phyloP scores from a whole-genome alignment of 2,888 invertebrate genomes.

The Stenurella melanura region DNA sequence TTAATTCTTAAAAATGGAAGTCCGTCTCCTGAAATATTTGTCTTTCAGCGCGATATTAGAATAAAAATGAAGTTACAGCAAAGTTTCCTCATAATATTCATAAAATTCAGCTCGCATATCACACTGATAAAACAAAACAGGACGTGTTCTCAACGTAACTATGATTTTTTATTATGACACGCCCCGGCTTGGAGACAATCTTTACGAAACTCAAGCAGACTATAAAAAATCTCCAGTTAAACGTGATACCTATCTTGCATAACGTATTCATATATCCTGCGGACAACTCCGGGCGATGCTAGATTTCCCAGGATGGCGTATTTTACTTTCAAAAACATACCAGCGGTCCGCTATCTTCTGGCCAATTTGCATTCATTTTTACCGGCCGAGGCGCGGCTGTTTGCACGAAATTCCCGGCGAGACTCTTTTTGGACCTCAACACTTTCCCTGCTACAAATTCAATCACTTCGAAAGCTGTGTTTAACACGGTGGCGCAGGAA shows the following conservation, averaged over 20 bases:
- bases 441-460: constrained; percentile 38
- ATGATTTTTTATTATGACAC: constrained; percentile 63
- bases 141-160: constrained; percentile 60
- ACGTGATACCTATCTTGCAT: constrained; percentile 64
- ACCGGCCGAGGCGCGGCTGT: constrained; percentile 39
- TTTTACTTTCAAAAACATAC: constrained; percentile 65
- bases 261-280: constrained; percentile 63
- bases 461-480: constrained; percentile 28
- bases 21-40: constrained; percentile 31
- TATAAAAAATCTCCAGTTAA: constrained; percentile 54
- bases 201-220: constrained; percentile 54
- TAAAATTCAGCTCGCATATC: constrained; percentile 63
- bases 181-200: constrained; percentile 50
- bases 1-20: constrained; percentile 7
- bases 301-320: constrained; percentile 66
- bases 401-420: constrained; percentile 43
- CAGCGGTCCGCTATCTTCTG: constrained; percentile 37
- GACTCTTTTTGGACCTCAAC: constrained; percentile 24
- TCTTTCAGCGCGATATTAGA: constrained; percentile 30
- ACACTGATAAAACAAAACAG: constrained; percentile 59
- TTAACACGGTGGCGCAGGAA: not conserved
- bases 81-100: constrained; percentile 34
- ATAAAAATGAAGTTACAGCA: constrained; percentile 35
- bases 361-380: constrained; percentile 64
- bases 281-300: constrained; percentile 46